Conservation (phyloP, 2,113 vertebrate genomes). For the Otocyon megalotis region DNA sequence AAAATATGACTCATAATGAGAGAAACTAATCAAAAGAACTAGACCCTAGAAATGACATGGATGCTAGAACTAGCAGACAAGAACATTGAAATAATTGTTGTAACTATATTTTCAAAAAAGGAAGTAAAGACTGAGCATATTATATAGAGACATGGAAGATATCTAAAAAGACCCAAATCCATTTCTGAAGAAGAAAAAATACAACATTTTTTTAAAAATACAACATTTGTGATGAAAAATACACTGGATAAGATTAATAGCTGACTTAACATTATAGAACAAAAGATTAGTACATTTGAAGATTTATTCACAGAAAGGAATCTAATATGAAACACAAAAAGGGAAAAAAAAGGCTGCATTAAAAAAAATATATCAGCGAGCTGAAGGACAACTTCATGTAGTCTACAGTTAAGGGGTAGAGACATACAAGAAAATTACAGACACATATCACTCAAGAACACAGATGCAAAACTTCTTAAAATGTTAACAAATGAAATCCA, state of each 20-base stretch:
- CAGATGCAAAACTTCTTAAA: not conserved
- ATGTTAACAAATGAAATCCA: slow-evolving; percentile 26
- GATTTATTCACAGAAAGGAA: not conserved
- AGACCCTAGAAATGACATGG: not conserved
- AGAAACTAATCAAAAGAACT: slow-evolving; percentile 41
- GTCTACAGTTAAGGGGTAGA: not conserved
- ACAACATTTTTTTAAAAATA: not conserved
- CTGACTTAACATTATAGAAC: not conserved
- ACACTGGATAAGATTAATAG: not conserved
- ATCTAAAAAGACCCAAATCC: not conserved
- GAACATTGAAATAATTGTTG: not conserved
- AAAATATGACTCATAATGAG: slow-evolving; percentile 26
- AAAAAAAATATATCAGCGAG: not conserved
- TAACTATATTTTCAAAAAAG: not conserved
- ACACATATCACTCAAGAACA: not conserved
- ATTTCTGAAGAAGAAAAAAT: slow-evolving; percentile 22
- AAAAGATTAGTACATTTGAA: slow-evolving; percentile 42
- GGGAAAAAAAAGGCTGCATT: not conserved
- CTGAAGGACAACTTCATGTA: not conserved
- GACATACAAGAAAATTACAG: not conserved
- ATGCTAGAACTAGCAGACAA: not conserved
- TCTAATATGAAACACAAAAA: not conserved
- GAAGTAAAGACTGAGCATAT: not conserved
- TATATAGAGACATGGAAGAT: not conserved
- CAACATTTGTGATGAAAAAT: not conserved